Percentiles rank a stretch among this genome's conserved stretches.
These are phyloP conservation scores for Drosophila testacea DNA, from an alignment of 2,888 invertebrate genomes.

Conservation along the genomic window DNA sequence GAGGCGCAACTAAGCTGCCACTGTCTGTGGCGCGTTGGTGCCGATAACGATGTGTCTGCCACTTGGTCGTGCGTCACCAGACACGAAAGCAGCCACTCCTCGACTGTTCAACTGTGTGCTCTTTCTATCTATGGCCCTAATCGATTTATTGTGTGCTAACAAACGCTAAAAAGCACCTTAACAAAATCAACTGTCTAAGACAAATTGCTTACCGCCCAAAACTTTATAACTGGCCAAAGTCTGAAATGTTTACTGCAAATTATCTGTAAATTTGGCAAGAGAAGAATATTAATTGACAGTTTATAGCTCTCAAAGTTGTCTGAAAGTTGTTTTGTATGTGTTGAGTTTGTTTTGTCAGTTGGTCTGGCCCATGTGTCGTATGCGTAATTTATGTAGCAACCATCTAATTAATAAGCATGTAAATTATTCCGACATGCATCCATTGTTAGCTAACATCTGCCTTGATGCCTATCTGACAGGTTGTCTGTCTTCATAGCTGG, in stretches of 20 bases:
- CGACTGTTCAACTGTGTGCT: constrained; percentile 1
- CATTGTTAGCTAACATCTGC: constrained; percentile 25
- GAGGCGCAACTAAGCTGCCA: constrained; percentile 34
- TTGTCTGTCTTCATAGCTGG: constrained; percentile 35
- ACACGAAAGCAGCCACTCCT: constrained; percentile 30
- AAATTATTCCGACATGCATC: constrained; percentile 30
- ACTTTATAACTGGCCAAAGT: constrained; percentile 34
- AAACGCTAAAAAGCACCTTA: constrained; percentile 51
- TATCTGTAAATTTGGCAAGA: constrained; percentile 41
- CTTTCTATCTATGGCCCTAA: constrained; percentile 40
- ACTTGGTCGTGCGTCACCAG: constrained; percentile 59
- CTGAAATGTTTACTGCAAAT: constrained; percentile 17
- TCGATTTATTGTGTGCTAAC: constrained; percentile 71
- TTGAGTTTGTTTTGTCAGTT: constrained; percentile 3
- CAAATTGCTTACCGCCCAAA: constrained; percentile 24
- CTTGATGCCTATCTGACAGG: constrained; percentile 36
- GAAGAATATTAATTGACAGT: constrained; percentile 62
- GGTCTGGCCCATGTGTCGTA: constrained; percentile 39
- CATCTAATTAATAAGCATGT: constrained; percentile 66
- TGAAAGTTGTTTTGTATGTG: neutral
- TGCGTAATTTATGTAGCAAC: constrained; percentile 62
- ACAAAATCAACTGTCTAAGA: constrained; percentile 42
- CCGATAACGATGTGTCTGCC: constrained; percentile 64
- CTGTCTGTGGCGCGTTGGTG: constrained; percentile 37
- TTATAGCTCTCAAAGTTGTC: constrained; percentile 5